Evolutionary conservation across 2,888 invertebrate species (phyloP).

Genomic region (Apoda limacodes): DNA sequence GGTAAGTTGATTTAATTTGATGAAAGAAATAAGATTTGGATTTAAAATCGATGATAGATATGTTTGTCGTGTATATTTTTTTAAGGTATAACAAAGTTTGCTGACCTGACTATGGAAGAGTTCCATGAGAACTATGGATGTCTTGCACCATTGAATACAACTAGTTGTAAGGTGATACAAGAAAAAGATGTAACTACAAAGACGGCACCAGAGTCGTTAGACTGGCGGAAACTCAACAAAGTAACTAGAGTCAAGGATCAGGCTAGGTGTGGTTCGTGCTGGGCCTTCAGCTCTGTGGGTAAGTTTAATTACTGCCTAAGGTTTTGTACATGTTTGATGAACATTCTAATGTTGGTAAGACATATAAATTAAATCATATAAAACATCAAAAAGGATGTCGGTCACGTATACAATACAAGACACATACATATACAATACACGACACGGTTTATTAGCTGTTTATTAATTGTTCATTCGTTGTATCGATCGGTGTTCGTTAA

Average conservation of each 20-base stretch:
- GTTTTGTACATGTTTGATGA: no score
- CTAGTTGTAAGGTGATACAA: not conserved
- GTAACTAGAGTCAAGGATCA: constrained; percentile 86
- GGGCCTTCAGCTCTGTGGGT: constrained; percentile 62
- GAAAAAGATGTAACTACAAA: constrained; percentile 4
- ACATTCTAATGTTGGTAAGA: no score
- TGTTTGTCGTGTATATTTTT: not conserved
- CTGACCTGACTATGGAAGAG: constrained; percentile 20
- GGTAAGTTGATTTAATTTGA: no score
- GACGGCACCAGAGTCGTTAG: constrained; percentile 32
- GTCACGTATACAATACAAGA: no score
- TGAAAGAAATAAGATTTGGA: not conserved
- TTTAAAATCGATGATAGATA: not conserved
- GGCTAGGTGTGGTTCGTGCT: constrained; percentile 83
- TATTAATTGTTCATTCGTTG: no score
- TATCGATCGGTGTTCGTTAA: no score
- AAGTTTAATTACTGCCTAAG: no score
- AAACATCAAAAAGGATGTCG: no score
- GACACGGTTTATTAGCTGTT: no score
- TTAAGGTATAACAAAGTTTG: constrained; percentile 14
- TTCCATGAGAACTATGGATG: constrained; percentile 7
- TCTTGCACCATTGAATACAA: not conserved
- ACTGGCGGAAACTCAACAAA: constrained; percentile 81
- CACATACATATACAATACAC: no score
- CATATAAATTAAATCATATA: no score